These are phyloP conservation scores for Rhynchophorus ferrugineus DNA, from an alignment of 1,140 invertebrate species.

Conservation along the genomic window DNA sequence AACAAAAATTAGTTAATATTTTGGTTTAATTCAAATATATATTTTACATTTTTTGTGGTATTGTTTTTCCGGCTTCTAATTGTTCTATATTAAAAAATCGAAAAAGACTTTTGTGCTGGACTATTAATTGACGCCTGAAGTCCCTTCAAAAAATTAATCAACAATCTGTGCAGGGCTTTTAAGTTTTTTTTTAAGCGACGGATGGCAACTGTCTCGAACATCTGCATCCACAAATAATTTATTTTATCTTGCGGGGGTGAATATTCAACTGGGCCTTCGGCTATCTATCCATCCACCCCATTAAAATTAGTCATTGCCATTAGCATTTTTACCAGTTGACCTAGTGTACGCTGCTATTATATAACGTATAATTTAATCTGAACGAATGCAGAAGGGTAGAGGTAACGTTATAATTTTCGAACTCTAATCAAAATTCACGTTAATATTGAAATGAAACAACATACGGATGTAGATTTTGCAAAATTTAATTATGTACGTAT, in stretches of 20 bases:
- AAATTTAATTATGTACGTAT: too few species aligned
- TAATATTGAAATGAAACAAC: too few species aligned
- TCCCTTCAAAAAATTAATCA: background rate
- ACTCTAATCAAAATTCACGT: too few species aligned
- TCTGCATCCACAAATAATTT: background rate
- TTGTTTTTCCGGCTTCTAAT: too few species aligned
- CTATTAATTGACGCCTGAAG: background rate
- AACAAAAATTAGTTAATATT: too few species aligned
- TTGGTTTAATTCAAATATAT: too few species aligned
- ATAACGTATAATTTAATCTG: background rate
- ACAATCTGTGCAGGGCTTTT: background rate
- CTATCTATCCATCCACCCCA: background rate
- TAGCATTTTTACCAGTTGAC: background rate
- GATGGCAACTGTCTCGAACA: background rate
- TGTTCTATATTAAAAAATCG: too few species aligned
- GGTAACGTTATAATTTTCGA: too few species aligned
- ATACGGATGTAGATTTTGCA: too few species aligned
- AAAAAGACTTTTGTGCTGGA: too few species aligned
- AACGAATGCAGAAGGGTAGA: too few species aligned
- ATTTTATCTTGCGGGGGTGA: background rate
- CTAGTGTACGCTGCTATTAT: background rate
- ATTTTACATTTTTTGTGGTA: too few species aligned
- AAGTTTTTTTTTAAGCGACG: background rate
- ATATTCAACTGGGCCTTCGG: background rate
- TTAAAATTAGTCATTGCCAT: background rate